Conservation (phyloP, 92 coral and sea anemone genomes). For the Heteractis magnifica region DNA sequence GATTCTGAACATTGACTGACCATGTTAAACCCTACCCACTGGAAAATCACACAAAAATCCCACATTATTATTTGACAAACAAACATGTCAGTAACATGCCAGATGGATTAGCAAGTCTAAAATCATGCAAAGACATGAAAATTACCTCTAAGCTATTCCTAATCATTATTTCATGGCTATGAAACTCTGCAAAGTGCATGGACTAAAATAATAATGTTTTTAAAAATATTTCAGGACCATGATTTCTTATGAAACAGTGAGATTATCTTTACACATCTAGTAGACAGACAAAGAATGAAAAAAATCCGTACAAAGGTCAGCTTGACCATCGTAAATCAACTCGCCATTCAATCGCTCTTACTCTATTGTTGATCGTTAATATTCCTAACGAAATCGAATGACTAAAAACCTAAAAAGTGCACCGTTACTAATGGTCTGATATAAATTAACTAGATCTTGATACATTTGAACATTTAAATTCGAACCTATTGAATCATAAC, state of each 20-base stretch:
- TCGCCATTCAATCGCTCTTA: not conserved
- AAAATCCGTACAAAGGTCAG: slow-evolving; percentile 1
- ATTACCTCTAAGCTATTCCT: not conserved
- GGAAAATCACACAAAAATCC: not conserved
- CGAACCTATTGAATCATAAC: not conserved
- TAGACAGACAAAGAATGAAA: not conserved
- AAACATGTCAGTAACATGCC: not conserved
- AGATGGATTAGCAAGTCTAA: not conserved
- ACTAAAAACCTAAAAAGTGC: not conserved
- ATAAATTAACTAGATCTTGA: not conserved
- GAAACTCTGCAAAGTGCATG: not conserved
- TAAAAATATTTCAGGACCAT: not conserved
- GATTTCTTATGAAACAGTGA: not conserved
- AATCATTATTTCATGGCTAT: not conserved
- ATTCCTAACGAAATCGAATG: not conserved
- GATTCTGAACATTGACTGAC: not conserved
- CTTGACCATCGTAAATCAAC: not conserved
- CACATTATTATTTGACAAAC: not conserved
- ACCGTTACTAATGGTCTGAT: not conserved
- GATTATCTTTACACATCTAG: not conserved
- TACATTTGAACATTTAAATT: not conserved
- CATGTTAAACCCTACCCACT: not conserved
- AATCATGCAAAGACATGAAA: not conserved
- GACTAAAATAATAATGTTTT: not conserved
- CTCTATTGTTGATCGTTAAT: not conserved